These are phyloP conservation scores for Spilosoma lubricipeda DNA, from an alignment of 2,888 invertebrate genomes.

Conservation along the genomic window DNA sequence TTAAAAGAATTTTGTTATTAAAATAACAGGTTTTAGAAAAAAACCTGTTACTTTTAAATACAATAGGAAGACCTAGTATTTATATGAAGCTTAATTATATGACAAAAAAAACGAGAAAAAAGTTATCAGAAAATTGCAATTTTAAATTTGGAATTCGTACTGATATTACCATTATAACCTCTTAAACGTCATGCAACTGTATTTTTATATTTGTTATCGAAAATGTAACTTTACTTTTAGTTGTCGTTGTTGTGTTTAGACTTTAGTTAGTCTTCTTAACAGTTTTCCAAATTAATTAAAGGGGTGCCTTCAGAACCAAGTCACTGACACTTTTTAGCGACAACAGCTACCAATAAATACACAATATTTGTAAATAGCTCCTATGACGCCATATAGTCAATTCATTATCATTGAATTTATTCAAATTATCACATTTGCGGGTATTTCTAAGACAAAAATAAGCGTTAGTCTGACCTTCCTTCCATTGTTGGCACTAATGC, in stretches of 20 bases:
- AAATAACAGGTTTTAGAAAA: background rate
- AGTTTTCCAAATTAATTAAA: no score
- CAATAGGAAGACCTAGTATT: background rate
- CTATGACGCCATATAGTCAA: background rate
- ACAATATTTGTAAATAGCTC: background rate
- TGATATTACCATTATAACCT: background rate
- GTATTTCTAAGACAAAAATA: background rate
- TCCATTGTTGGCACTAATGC: background rate
- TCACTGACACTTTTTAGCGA: background rate
- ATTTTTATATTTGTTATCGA: background rate
- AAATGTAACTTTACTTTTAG: no score
- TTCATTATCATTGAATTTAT: slow-evolving; percentile 1
- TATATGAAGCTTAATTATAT: background rate
- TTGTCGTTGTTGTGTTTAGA: no score
- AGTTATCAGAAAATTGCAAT: no score
- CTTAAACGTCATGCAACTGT: background rate
- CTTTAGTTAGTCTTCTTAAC: no score
- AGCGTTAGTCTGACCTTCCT: background rate
- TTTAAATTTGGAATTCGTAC: no score
- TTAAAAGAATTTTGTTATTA: background rate
- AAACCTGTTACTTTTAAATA: background rate
- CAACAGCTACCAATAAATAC: background rate
- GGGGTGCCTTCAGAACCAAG: no score
- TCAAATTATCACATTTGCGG: slow-evolving; percentile 2
- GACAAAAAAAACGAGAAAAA: no score